A percentile compares a stretch with the other conserved stretches of the same genome.
Conservation (phyloP, 2,888 invertebrate species). For the Capitulum mitella region DNA sequence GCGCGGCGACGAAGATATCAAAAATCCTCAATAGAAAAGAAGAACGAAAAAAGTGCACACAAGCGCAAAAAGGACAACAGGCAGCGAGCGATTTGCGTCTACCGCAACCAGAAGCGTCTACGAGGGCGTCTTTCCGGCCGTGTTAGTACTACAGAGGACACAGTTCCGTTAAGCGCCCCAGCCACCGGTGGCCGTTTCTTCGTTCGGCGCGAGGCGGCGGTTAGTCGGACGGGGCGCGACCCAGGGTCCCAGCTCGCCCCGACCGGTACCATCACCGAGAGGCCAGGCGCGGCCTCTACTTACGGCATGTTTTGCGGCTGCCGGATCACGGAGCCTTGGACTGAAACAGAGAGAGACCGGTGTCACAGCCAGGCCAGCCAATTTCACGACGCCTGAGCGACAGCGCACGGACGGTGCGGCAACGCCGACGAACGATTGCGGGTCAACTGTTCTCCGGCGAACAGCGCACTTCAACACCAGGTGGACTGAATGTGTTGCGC, state of each 20-base stretch:
- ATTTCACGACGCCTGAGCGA: too few species aligned
- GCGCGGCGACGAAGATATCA: not conserved
- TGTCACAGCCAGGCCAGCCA: not conserved
- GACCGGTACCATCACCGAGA: not conserved
- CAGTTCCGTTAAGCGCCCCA: not conserved
- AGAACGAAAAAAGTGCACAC: constrained; percentile 17
- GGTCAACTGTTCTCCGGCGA: too few species aligned
- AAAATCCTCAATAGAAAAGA: constrained; percentile 15
- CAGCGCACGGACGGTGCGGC: too few species aligned
- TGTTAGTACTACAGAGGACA: not conserved
- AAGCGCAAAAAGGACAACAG: not conserved
- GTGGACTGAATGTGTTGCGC: too few species aligned
- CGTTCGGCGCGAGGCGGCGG: not conserved
- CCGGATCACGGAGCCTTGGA: not conserved
- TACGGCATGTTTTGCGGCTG: constrained; percentile 15
- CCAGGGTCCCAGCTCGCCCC: not conserved
- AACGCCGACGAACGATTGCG: too few species aligned
- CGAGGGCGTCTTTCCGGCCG: not conserved
- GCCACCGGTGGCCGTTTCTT: not conserved
- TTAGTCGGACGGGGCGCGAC: not conserved
- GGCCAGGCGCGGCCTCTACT: not conserved
- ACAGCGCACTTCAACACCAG: too few species aligned
- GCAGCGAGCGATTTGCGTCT: not conserved
- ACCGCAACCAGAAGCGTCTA: not conserved
- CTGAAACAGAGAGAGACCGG: not conserved